Conservation (phyloP, 1,140 invertebrate genomes). For the Acyrthosiphon pisum region DNA sequence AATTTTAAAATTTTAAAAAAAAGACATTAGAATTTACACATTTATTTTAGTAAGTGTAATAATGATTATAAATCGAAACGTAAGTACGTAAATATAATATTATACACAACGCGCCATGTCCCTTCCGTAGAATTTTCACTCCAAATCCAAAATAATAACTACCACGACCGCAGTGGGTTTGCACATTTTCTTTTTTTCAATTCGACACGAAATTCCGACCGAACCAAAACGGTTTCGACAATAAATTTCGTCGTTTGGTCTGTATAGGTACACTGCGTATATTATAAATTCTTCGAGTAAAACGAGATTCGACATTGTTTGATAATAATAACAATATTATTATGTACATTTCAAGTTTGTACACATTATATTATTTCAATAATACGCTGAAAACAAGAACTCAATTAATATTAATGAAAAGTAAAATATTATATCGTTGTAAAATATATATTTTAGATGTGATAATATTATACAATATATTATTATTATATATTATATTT, state of each 20-base stretch:
- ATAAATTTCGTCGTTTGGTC: too few relatives aligned
- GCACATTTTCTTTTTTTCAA: too few relatives aligned
- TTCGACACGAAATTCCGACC: too few relatives aligned
- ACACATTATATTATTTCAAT: not conserved
- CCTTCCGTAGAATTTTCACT: not conserved
- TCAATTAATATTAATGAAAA: conserved; percentile 20
- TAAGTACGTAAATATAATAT: not conserved
- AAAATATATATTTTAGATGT: not conserved
- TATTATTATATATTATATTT: too few relatives aligned
- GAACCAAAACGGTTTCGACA: too few relatives aligned
- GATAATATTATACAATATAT: not conserved
- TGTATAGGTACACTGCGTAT: not conserved
- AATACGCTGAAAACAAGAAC: conserved; percentile 1
- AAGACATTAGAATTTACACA: not conserved
- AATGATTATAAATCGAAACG: not conserved
- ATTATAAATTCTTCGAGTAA: not conserved
- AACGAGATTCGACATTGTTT: not conserved
- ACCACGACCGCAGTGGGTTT: too few relatives aligned
- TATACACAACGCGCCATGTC: not conserved
- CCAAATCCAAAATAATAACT: not conserved
- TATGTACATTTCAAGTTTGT: not conserved
- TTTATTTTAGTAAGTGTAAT: not conserved
- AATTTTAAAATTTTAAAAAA: not conserved
- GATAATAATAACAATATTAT: not conserved
- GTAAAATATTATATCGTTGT: not conserved